Evolutionary conservation across 2,797 vertebrate genomes (phyloP).

Genomic region (Antrozous pallidus): DNA sequence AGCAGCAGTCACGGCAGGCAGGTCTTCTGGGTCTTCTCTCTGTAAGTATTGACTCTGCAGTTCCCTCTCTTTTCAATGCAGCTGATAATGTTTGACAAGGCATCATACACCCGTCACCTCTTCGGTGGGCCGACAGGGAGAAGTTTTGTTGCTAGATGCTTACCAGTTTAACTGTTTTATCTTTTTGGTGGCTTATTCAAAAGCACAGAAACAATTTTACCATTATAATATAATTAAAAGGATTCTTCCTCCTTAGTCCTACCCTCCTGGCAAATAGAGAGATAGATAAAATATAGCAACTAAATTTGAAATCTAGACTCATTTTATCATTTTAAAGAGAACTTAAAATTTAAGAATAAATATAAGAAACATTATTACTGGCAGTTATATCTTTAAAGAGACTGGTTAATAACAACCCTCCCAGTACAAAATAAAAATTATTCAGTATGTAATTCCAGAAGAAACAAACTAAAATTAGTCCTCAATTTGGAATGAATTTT

Average conservation of each 20-base stretch:
- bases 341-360: slow-evolving; percentile 45
- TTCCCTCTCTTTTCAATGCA: not conserved
- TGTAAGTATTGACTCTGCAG: not conserved
- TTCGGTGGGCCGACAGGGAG: not conserved
- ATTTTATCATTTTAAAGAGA: slow-evolving; percentile 44
- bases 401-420: not conserved
- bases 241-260: not conserved
- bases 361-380: not conserved
- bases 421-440: not conserved
- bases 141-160: not conserved
- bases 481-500: slow-evolving; percentile 4
- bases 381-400: slow-evolving; percentile 35
- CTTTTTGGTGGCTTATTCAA: slow-evolving; percentile 24
- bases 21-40: not conserved
- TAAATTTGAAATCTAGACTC: slow-evolving; percentile 15
- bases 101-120: not conserved
- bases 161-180: slow-evolving; percentile 19
- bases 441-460: not conserved
- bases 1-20: not conserved
- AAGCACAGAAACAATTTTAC: slow-evolving; percentile 40
- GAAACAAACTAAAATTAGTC: not conserved
- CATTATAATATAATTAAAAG: slow-evolving; percentile 15
- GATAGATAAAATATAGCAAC: not conserved
- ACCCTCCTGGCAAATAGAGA: not conserved
- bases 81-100: not conserved